A percentile compares a stretch with the other conserved stretches of the same genome.
These are phyloP conservation scores for Dasyornis broadbenti DNA, from an alignment of 2,113 vertebrate genomes.

Conservation along the genomic window DNA sequence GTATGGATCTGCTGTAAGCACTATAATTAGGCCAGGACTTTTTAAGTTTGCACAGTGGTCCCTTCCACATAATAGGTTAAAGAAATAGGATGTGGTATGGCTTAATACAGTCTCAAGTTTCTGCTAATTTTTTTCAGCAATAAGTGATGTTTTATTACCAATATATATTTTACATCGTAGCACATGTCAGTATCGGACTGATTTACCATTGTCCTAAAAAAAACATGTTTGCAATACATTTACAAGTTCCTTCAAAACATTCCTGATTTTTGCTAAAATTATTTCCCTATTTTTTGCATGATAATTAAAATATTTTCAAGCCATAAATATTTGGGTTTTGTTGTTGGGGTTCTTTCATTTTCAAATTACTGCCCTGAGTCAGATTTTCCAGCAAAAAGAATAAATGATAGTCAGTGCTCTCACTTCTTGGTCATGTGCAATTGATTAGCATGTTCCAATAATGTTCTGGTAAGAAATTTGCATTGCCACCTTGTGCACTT, in stretches of 20 bases:
- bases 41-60: neutral
- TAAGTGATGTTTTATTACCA: neutral
- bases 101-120: neutral
- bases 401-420: neutral
- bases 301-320: neutral
- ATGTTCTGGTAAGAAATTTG: neutral
- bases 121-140: neutral
- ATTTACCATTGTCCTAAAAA: neutral
- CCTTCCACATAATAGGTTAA: neutral
- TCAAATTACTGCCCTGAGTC: neutral
- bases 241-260: neutral
- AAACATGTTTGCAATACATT: neutral
- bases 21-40: neutral
- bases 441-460: neutral
- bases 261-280: neutral
- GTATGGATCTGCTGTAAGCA: neutral
- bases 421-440: neutral
- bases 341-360: neutral
- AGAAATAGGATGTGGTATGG: neutral
- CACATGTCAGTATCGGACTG: neutral
- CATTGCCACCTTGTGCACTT: neutral
- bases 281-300: neutral
- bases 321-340: neutral
- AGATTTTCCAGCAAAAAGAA: neutral
- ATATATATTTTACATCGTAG: rapidly evolving